Evolutionary conservation across 2,797 vertebrate genomes (phyloP).

Genomic region (Caiman crocodilus): DNA sequence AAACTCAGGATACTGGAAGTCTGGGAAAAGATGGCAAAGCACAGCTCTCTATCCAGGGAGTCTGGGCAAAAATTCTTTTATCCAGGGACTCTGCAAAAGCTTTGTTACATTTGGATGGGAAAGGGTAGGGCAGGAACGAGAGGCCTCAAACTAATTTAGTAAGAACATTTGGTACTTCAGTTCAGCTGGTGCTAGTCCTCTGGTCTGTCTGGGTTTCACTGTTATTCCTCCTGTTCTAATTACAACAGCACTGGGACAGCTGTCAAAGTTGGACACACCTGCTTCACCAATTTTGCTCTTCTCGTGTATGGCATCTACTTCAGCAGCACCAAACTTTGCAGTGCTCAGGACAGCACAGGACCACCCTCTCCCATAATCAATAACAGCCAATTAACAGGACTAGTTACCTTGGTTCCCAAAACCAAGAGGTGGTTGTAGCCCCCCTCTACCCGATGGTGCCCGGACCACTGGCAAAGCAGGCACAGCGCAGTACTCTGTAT

Average conservation of each 20-base stretch:
- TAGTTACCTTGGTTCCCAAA: background rate
- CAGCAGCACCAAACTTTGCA: background rate
- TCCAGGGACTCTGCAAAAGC: background rate
- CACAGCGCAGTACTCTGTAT: fast-evolving
- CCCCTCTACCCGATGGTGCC: background rate
- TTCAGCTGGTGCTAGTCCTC: conserved; percentile 2
- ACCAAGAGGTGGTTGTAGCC: background rate
- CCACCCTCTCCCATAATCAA: conserved; percentile 1
- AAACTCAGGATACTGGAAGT: background rate
- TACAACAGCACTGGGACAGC: background rate
- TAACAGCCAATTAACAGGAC: conserved; percentile 15
- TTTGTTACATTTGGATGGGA: background rate
- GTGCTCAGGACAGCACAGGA: background rate
- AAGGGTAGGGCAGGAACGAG: too few species aligned
- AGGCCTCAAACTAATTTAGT: background rate
- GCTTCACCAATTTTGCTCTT: conserved; percentile 26
- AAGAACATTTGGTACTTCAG: background rate
- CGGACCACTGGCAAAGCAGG: too few species aligned
- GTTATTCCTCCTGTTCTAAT: background rate
- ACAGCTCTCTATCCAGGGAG: background rate
- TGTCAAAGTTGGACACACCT: conserved; percentile 8
- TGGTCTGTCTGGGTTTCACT: background rate
- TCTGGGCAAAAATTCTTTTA: background rate
- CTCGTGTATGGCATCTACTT: background rate
- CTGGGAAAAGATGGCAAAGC: too few species aligned